Evolutionary conservation across 1,140 invertebrate genomes (phyloP).

Genomic region (Cydia strobilella): DNA sequence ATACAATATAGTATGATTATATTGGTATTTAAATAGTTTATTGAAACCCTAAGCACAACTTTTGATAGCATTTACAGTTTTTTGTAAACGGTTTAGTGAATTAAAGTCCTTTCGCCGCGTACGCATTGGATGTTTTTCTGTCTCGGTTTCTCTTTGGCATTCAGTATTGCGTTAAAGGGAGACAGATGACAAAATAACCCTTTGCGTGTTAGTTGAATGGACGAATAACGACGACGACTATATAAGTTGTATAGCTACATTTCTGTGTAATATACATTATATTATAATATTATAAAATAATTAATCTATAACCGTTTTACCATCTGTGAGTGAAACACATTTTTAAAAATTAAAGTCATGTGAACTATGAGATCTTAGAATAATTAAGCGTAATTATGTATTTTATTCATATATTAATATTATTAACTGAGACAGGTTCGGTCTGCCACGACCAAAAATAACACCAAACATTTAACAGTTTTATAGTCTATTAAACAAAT

Average conservation of each 20-base stretch:
- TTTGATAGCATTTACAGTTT: constrained; percentile 19
- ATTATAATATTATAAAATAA: neutral
- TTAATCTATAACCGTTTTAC: neutral
- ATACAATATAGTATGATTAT: neutral
- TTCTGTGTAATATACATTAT: neutral
- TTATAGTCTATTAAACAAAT: constrained; percentile 21
- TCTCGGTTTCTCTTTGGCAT: neutral
- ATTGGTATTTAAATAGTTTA: neutral
- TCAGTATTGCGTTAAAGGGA: neutral
- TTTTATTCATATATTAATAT: constrained; percentile 1
- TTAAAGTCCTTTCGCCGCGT: neutral
- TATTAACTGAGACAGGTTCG: constrained; percentile 4
- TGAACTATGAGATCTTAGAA: constrained; percentile 6
- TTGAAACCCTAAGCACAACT: constrained; percentile 7
- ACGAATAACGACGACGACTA: neutral
- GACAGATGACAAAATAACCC: neutral
- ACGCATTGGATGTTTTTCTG: neutral
- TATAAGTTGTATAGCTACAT: neutral
- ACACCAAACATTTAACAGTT: constrained; percentile 22
- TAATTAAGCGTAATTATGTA: neutral
- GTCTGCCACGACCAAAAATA: constrained; percentile 24
- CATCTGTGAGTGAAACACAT: constrained; percentile 8
- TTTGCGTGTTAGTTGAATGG: neutral
- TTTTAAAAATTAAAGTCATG: constrained; percentile 19
- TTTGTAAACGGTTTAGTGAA: constrained; percentile 2